These are phyloP conservation scores for Tricholauxania praeusta DNA, from an alignment of 2,888 invertebrate genomes.

Conservation along the genomic window DNA sequence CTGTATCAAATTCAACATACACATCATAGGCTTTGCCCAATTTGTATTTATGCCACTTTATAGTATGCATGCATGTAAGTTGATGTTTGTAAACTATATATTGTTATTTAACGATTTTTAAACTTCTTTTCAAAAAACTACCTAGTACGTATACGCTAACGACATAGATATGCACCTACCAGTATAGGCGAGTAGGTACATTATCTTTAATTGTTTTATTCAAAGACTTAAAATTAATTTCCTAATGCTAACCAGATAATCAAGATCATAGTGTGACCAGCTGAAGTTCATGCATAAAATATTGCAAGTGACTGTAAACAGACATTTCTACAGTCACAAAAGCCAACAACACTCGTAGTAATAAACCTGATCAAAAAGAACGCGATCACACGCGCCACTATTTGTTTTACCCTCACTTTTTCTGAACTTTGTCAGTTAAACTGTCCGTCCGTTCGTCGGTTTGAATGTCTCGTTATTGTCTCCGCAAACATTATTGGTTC, in stretches of 20 bases:
- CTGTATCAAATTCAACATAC: no score
- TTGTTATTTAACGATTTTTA: no score
- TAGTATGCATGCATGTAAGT: no score
- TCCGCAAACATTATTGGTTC: constrained; percentile 16
- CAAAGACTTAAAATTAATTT: constrained; percentile 5
- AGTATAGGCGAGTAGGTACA: neutral
- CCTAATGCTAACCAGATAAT: constrained; percentile 13
- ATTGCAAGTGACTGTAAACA: neutral
- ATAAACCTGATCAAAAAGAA: constrained; percentile 4
- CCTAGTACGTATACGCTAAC: neutral
- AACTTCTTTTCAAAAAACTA: neutral
- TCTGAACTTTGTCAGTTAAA: neutral
- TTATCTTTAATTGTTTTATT: constrained; percentile 1
- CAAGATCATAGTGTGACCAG: constrained; percentile 19
- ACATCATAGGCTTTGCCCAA: no score
- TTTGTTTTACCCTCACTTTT: constrained; percentile 8
- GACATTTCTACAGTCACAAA: neutral
- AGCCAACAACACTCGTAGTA: neutral
- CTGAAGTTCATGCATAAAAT: neutral
- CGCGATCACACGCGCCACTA: neutral
- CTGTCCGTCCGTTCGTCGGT: neutral
- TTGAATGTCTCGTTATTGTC: neutral
- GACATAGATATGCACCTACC: neutral
- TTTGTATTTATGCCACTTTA: no score
- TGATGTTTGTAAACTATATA: no score